Percentiles rank a stretch among this genome's conserved stretches.
Conservation (phyloP, 1,140 invertebrate species). For the Palaemon carinicauda region DNA sequence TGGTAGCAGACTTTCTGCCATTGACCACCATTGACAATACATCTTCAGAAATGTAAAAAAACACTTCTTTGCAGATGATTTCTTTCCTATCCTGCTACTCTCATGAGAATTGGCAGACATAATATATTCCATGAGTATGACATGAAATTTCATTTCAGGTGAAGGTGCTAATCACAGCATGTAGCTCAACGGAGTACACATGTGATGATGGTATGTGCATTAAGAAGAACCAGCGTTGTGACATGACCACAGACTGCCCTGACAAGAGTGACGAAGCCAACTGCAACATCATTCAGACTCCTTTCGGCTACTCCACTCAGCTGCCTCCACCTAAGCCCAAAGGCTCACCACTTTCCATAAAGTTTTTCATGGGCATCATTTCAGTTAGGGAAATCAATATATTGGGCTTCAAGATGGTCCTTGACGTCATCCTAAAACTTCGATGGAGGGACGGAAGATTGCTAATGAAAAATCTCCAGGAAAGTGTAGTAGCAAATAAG, state of each 20-base stretch:
- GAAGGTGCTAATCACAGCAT: neutral
- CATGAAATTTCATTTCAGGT: neutral
- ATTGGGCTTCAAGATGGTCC: neutral
- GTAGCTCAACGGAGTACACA: constrained; percentile 55
- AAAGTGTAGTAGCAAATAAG: neutral
- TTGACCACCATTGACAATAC: too few species aligned
- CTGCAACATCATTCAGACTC: neutral
- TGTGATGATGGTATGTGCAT: constrained; percentile 61
- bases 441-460: neutral
- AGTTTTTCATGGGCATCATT: neutral
- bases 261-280: neutral
- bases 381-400: neutral
- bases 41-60: too few species aligned
- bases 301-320: neutral
- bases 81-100: too few species aligned
- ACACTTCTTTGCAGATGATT: too few species aligned
- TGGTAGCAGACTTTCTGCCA: too few species aligned
- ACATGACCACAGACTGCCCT: constrained; percentile 55
- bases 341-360: neutral
- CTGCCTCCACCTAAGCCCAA: neutral
- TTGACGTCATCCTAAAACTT: neutral
- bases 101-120: too few species aligned
- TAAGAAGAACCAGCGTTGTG: constrained; percentile 46
- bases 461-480: neutral
- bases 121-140: neutral